phyloP scores from a whole-genome alignment of 2,113 vertebrate species.

The Scalopus aquaticus region DNA sequence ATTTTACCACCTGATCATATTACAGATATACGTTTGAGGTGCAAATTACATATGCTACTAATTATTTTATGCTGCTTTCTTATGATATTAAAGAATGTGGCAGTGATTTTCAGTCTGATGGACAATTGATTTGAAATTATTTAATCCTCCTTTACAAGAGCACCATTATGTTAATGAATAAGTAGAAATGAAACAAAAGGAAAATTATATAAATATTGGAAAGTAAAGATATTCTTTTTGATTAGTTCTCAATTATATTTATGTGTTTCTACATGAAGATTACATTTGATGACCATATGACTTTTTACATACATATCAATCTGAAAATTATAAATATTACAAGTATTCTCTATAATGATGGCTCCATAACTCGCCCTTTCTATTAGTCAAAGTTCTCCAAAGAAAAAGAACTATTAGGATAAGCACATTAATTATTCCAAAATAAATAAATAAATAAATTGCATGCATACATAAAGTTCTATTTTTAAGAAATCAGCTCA shows the following conservation, averaged over 20 bases:
- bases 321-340: neutral
- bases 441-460: neutral
- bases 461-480: neutral
- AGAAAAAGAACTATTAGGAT: neutral
- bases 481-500: neutral
- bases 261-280: neutral
- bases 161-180: constrained; percentile 54
- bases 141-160: constrained; percentile 61
- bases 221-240: neutral
- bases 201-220: neutral
- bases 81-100: constrained; percentile 48
- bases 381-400: neutral
- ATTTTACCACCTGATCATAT: constrained; percentile 43
- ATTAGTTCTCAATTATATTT: neutral
- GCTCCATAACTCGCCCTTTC: neutral
- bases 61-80: constrained; percentile 48
- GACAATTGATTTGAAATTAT: constrained; percentile 60
- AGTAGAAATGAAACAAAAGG: neutral
- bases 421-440: neutral
- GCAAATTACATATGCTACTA: constrained; percentile 25
- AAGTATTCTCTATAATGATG: neutral
- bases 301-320: neutral
- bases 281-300: constrained; percentile 10
- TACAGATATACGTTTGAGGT: constrained; percentile 29
- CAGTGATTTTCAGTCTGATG: constrained; percentile 53